Base-by-base conservation (phyloP, 2,113 vertebrate genomes). In the Cranoglanis bouderius region DNA sequence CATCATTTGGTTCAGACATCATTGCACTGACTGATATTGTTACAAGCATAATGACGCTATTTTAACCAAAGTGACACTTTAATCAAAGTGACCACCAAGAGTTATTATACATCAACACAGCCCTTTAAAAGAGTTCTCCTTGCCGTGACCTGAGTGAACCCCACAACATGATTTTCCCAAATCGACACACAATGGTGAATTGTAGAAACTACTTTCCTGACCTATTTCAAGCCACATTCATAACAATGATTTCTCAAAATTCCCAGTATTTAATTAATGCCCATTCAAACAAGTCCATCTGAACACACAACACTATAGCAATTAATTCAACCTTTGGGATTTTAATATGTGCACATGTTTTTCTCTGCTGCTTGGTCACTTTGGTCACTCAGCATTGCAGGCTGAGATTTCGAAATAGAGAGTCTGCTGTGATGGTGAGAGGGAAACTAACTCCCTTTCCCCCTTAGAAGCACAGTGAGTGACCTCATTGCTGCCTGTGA, bases 401-500 rank as follows among this genome's bases (percentile, higher is more conserved):
- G 35, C n/a, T 24, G 55, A 88, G 82, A 84, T 29, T 59, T 16
- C 4, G 26, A 80, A 85, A 32, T 38, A 46, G 18, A 53, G 21
- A 85, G 19, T 18, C 81, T 85, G 61, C 21, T 40, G 10, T 65
- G 59, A 63, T 38, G 12, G 6, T 63, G 6, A 19, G 46, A 46
- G 86, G 67, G 80, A 86, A 86, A 78, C 35, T 77, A 53, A 67
- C 67, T 70, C 81, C 7, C 61, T 87, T 84, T 89, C 72, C 88
- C 57, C 51, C 81, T 43, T 72, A 12, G 74, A 5, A 63, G 29
- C 32, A 18, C 32, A 49, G 63, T 46, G 55, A 16, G 57, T 89
- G 88, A 88, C 90, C 75, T 91, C 82, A 91, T 91, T 70, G 4
- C 75, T 67, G 72, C 75, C 65, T 72, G 61, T 77, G 21, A 77